Evolutionary conservation across 2,888 invertebrate genomes (phyloP), one percentile per base, ranked within the genome.

Genomic region (Orthosia gracilis): DNA sequence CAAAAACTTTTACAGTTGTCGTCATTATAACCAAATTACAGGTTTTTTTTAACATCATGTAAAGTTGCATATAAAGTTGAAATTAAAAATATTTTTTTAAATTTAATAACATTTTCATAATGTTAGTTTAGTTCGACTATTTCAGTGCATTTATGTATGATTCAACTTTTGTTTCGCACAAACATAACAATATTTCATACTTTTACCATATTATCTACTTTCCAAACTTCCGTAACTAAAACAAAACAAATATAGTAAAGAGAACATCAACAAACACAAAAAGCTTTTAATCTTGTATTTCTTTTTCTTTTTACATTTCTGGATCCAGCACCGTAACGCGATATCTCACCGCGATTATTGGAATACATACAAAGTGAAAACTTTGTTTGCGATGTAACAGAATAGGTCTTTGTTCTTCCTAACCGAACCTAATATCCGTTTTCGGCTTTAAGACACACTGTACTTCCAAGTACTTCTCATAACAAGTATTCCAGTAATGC

Each of bases 371-470:
- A 86, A 80, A 83, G 72, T 84, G 61, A 64, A 86, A 83, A 86
- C 80, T 80, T 83, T 80, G 74, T 82, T 83, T 82, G 73, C 31
- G 31, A 66, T 85, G 86, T 75, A 80, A 84, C 80, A 62, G 61
- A 69, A 85, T 83, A 65, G 75, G 78, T 85, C 84, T 87, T 86
- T 85, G 85, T 89, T 86, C 79, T 76, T 65, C 77, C 80, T 85
- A 88, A 86, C 85, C 80, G 84, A 88, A 86, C 85, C 88, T 87
- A 87, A 89, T 88, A 88, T 89, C 87, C 87, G 75, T 85, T 86
- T 85, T 85, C 82, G 83, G 86, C 84, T 84, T 89, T 85, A 87
- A 85, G 67, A 80, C 57, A 80, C 55, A 57, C 50, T 72, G 62
- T 83, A 84, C 80, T 82, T 87, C 88, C 86, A n/a, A n/a, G n/a